These are phyloP conservation scores for Theristus sp. DNA, from an alignment of 2,888 invertebrate genomes.

Conservation along the genomic window DNA sequence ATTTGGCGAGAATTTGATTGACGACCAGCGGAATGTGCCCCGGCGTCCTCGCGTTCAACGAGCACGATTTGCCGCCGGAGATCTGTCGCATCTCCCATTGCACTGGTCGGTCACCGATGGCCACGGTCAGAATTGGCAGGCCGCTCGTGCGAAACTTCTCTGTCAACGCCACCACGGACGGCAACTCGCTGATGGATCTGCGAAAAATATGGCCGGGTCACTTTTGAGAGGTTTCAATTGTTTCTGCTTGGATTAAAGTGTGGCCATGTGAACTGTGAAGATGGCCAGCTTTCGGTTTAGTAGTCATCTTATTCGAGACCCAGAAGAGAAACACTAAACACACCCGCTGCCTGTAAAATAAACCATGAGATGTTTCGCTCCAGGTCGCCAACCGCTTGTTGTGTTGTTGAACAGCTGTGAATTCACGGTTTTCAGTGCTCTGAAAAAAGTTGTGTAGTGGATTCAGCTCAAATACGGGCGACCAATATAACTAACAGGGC, in stretches of 20 bases:
- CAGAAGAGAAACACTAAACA: neutral
- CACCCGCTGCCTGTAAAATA: neutral
- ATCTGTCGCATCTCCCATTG: neutral
- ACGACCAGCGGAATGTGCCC: neutral
- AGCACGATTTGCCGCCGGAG: neutral
- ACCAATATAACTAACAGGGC: too few species aligned
- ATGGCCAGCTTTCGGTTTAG: too few species aligned
- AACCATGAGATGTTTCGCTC: neutral
- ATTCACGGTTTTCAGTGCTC: neutral
- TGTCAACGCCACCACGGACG: neutral
- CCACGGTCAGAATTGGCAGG: neutral
- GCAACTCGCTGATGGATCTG: neutral
- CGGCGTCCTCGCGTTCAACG: neutral
- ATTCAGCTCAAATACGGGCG: too few species aligned
- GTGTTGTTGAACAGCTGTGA: neutral
- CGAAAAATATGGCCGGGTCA: neutral
- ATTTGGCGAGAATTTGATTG: neutral
- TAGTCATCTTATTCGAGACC: too few species aligned
- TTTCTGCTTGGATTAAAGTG: too few species aligned
- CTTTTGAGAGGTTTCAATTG: neutral
- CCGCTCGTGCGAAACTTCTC: neutral
- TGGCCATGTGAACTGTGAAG: too few species aligned
- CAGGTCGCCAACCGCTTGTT: neutral
- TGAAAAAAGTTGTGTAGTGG: too few species aligned
- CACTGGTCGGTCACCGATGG: neutral